These are phyloP conservation scores for Luehdorfia chinensis DNA, from an alignment of 1,140 invertebrate genomes.

Conservation along the genomic window DNA sequence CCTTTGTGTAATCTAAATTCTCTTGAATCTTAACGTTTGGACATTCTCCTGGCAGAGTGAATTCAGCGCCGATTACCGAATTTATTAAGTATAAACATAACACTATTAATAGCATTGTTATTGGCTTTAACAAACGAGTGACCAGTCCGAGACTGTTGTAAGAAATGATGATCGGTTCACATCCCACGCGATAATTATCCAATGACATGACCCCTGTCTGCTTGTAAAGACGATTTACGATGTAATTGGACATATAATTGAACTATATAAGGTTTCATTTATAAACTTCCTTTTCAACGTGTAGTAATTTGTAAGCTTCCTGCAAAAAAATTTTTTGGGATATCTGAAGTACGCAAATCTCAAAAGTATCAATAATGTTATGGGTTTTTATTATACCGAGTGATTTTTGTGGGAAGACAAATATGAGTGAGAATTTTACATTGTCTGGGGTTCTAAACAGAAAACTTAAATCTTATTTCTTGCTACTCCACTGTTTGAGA, in stretches of 20 bases:
- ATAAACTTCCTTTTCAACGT: slow-evolving; percentile 6
- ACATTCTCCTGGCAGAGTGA: slow-evolving; percentile 48
- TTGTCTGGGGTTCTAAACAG: too few species aligned
- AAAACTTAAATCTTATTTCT: too few species aligned
- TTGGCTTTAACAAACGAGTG: slow-evolving; percentile 24
- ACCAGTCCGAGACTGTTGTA: slow-evolving; percentile 22
- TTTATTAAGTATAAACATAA: slow-evolving; percentile 30
- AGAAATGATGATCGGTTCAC: slow-evolving; percentile 32
- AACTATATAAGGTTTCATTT: slow-evolving; percentile 9
- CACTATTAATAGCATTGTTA: slow-evolving; percentile 28
- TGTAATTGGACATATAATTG: slow-evolving; percentile 32
- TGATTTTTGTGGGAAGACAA: too few species aligned
- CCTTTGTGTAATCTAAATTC: slow-evolving; percentile 41
- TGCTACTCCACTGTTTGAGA: too few species aligned
- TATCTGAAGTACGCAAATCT: background rate
- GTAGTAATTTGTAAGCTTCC: background rate
- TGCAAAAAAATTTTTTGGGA: too few species aligned
- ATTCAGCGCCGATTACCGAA: slow-evolving; percentile 35
- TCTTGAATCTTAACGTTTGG: slow-evolving; percentile 41
- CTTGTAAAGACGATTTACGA: slow-evolving; percentile 35
- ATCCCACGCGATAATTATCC: slow-evolving; percentile 58
- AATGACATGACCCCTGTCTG: slow-evolving; percentile 36
- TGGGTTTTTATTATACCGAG: too few species aligned
- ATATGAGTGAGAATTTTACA: too few species aligned
- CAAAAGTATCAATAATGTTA: too few species aligned